Conservation (phyloP, 2,888 invertebrate genomes). For the Deroplatys truncata region DNA sequence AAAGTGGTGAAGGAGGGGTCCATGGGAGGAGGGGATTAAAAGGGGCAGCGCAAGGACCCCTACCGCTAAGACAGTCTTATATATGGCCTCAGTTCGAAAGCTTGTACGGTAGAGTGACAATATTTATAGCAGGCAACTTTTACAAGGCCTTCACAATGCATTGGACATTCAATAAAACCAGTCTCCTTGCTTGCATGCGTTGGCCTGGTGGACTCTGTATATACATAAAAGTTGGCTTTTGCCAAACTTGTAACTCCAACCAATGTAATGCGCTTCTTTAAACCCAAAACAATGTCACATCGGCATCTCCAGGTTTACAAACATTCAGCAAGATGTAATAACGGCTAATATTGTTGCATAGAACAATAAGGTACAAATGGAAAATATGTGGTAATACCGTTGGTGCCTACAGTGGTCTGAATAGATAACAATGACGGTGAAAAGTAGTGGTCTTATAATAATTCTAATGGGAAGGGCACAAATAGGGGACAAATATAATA, state of each 20-base stretch:
- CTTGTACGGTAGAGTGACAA: constrained; percentile 16
- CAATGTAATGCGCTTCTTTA: background rate
- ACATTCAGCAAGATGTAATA: background rate
- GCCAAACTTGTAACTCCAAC: background rate
- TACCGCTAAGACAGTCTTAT: constrained; percentile 19
- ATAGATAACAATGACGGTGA: too few species aligned
- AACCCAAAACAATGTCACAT: background rate
- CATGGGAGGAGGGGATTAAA: background rate
- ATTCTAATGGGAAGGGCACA: too few species aligned
- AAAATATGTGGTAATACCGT: too few species aligned
- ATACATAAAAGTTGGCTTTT: background rate
- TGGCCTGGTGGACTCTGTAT: background rate
- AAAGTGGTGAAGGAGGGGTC: background rate
- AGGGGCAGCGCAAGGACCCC: constrained; percentile 10
- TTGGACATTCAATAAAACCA: constrained; percentile 12
- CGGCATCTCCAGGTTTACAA: background rate
- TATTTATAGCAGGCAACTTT: constrained; percentile 25
- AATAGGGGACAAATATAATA: too few species aligned
- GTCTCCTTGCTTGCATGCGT: background rate
- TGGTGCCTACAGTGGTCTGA: too few species aligned
- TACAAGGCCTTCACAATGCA: constrained; percentile 16
- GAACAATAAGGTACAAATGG: too few species aligned
- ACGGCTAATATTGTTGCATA: too few species aligned
- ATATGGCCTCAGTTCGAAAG: constrained; percentile 16
- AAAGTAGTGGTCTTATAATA: too few species aligned